Evolutionary conservation across 2,888 invertebrate genomes (phyloP), one percentile per base, ranked within the genome.

Genomic region (Sinelater perroti): DNA sequence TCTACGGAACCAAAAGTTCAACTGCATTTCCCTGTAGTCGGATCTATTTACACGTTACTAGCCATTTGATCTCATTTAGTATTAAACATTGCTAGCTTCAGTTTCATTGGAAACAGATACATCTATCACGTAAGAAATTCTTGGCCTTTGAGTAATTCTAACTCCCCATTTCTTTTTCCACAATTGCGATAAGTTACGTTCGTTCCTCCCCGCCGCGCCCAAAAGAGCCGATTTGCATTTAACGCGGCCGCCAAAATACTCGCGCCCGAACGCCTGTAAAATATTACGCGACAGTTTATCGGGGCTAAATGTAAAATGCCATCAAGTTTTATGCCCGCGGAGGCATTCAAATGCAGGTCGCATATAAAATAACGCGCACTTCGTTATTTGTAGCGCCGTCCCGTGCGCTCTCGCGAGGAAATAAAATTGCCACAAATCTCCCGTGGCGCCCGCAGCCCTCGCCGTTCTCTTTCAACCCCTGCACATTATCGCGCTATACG

Each of bases 381-480:
- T 72, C 69, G 71, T 72, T 71, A 70, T 72, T 70, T 71, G 68
- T 72, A 67, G 68, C 68, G 70, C 70, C 69, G 65, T 68, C 70
- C 67, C 56, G 63, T 64, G 61, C 66, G 60, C 64, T 65, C 69
- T 68, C 68, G 45, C 62, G 69, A 66, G 71, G 68, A 70, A 70
- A 72, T 72, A 72, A 72, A 72, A 73, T 66, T 67, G 69, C 71
- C 71, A 68, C 70, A 70, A 72, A 71, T 72, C 70, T 71, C 69
- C 64, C 57, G 67, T 59, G 53, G 56, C 54, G 65, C 62, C 60
- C 56, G 62, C 61, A 62, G 63, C 45, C 35, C 47, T 52, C 30
- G 44, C 47, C 38, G 67, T 44, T 52, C 57, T 52, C 56, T 62
- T 63, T 61, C 69, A 61, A 62, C 66, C 52, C 50, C 66, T 67